These are phyloP conservation scores for Orbicella faveolata DNA, from an alignment of 64 coral and sea anemone species.

Conservation along the genomic window DNA sequence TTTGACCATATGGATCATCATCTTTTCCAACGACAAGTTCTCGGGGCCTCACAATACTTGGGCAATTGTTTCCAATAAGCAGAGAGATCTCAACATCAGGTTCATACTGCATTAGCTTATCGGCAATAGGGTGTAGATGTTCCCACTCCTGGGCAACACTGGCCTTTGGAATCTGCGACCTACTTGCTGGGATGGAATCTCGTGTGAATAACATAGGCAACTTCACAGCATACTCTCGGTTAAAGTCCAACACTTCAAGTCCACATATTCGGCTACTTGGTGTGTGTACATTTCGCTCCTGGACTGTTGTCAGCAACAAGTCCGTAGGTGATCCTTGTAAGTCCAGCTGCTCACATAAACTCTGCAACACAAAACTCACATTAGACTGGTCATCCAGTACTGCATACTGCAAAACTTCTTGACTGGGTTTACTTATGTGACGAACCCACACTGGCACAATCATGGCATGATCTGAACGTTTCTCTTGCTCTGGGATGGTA, in stretches of 20 bases:
- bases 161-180: constrained; percentile 66
- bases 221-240: constrained; percentile 39
- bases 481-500: constrained; percentile 38
- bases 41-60: constrained; percentile 57
- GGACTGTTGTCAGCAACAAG: constrained; percentile 48
- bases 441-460: constrained; percentile 59
- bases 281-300: constrained; percentile 58
- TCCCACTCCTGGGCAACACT: constrained; percentile 49
- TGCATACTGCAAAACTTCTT: constrained; percentile 44
- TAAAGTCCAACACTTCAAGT: constrained; percentile 38
- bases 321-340: constrained; percentile 62
- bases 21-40: constrained; percentile 71
- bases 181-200: constrained; percentile 46
- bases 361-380: constrained; percentile 51
- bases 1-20: constrained; percentile 69
- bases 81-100: constrained; percentile 57
- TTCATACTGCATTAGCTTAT: constrained; percentile 51
- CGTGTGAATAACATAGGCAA: constrained; percentile 53
- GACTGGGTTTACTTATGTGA: constrained; percentile 3
- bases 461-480: constrained; percentile 54
- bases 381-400: constrained; percentile 50
- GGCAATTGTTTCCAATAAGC: constrained; percentile 81
- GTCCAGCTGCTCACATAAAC: constrained; percentile 45
- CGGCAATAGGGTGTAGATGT: constrained; percentile 55
- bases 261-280: constrained; percentile 38